phyloP scores from a whole-genome alignment of 2,113 vertebrate genomes.

The Tetrax tetrax region DNA sequence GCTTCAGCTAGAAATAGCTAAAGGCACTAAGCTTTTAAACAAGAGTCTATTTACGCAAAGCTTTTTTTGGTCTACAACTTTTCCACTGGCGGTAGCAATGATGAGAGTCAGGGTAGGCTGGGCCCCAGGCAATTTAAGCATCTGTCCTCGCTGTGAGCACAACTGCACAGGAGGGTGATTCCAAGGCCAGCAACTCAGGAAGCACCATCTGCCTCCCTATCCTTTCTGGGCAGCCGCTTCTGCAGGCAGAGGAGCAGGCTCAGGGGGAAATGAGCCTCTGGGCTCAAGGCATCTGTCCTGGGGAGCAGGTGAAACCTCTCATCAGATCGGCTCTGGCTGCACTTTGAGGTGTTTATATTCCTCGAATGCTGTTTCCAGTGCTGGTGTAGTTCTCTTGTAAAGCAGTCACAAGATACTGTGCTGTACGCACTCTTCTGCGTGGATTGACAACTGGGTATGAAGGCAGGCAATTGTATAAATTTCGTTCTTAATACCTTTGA shows the following conservation, averaged over 20 bases:
- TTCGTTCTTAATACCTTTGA: neutral
- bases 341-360: neutral
- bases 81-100: neutral
- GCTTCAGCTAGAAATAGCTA: constrained; percentile 19
- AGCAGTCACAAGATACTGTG: neutral
- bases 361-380: neutral
- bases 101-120: neutral
- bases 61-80: neutral
- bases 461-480: neutral
- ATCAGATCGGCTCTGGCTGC: neutral
- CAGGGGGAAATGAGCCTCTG: neutral
- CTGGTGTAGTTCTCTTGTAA: neutral
- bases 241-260: neutral
- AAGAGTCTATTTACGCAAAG: neutral
- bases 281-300: neutral
- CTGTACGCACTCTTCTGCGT: accelerated
- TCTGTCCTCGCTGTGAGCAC: neutral
- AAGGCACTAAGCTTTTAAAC: constrained; percentile 1
- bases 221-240: neutral
- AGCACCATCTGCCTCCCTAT: neutral
- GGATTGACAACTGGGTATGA: neutral
- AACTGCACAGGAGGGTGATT: neutral
- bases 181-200: neutral
- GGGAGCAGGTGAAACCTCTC: neutral
- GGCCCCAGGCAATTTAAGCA: neutral